Conservation (phyloP, 1,140 invertebrate species). For the Pogonomyrmex barbatus region DNA sequence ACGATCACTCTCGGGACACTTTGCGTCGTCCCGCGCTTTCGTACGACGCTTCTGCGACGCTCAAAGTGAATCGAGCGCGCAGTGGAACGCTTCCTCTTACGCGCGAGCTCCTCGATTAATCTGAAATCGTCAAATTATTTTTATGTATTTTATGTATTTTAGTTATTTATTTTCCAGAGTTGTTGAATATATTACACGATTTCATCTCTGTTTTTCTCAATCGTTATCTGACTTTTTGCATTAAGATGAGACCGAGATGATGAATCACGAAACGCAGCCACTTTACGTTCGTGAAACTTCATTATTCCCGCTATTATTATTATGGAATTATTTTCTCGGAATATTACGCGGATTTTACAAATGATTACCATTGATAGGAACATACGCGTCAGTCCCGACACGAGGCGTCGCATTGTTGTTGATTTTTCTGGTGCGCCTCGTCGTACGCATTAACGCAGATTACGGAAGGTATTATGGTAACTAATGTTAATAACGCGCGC, state of each 20-base stretch:
- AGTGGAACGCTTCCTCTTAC: background rate
- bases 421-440: constrained; percentile 35
- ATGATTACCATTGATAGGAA: constrained; percentile 16
- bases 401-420: constrained; percentile 3
- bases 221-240: background rate
- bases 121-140: background rate
- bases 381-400: background rate
- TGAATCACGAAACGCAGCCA: background rate
- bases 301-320: background rate
- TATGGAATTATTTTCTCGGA: background rate
- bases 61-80: background rate
- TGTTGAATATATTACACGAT: background rate
- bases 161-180: background rate
- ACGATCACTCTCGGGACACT: background rate
- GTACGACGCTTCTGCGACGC: no score
- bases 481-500: constrained; percentile 39
- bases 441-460: constrained; percentile 33
- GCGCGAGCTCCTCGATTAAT: background rate
- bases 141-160: background rate
- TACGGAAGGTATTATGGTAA: constrained; percentile 50
- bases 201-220: background rate
- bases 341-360: background rate
- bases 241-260: background rate
- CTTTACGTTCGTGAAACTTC: background rate
- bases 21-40: background rate